These are phyloP conservation scores for Botia almorhae DNA, from an alignment of 2,797 vertebrate genomes.

Conservation along the genomic window DNA sequence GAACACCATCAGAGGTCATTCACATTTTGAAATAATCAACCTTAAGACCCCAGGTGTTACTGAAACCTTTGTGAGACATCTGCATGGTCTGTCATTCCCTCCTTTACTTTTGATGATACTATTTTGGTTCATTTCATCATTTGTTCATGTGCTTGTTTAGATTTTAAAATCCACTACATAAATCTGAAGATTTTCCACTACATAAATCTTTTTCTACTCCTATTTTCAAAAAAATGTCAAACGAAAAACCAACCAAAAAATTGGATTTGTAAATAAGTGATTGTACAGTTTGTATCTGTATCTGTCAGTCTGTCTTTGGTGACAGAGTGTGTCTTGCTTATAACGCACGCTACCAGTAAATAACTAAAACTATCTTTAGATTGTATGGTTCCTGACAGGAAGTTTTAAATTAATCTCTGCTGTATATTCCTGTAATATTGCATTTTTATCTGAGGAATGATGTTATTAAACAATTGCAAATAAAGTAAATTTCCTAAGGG, in stretches of 20 bases:
- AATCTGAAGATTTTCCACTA: conserved; percentile 84
- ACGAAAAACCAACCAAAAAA: conserved; percentile 78
- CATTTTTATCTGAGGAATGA: conserved; percentile 99
- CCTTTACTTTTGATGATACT: conserved; percentile 45
- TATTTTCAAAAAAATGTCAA: conserved; percentile 83
- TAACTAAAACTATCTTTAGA: conserved; percentile 79
- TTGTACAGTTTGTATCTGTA: conserved; percentile 97
- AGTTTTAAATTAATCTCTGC: conserved; percentile 96
- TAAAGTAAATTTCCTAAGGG: conserved; percentile 90
- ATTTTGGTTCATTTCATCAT: conserved; percentile 48
- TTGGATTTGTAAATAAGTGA: conserved; percentile 91
- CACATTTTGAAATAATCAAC: conserved; percentile 25
- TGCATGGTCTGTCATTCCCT: conserved; percentile 69
- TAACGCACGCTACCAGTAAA: conserved; percentile 92
- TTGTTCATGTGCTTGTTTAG: conserved; percentile 77
- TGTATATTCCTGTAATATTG: conserved; percentile 99
- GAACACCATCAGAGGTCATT: conserved; percentile 37
- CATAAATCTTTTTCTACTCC: conserved; percentile 86
- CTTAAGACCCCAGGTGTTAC: conserved; percentile 64
- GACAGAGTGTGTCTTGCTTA: conserved; percentile 93
- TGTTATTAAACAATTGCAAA: conserved; percentile 99
- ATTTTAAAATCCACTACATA: conserved; percentile 79
- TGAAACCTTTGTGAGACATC: conserved; percentile 68
- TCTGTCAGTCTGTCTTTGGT: conserved; percentile 89
- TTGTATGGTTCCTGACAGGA: conserved; percentile 89